These are phyloP conservation scores for Urechis unicinctus DNA, from an alignment of 2,888 invertebrate genomes.

Conservation along the genomic window DNA sequence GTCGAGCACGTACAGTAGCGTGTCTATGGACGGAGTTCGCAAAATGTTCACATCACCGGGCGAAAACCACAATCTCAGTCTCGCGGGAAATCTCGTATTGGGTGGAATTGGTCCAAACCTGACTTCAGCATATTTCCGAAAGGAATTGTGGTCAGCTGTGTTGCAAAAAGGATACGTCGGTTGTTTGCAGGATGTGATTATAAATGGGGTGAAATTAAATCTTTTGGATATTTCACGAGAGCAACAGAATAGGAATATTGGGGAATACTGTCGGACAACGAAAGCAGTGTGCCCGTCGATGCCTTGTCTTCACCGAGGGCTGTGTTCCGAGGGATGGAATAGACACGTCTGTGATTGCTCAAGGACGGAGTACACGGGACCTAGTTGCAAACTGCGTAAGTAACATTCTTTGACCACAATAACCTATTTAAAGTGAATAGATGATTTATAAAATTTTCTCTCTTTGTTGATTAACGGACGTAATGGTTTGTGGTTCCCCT, in stretches of 20 bases:
- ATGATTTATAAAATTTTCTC: no score
- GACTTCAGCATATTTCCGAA: no score
- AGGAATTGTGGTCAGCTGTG: slow-evolving; percentile 63
- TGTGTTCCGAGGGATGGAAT: slow-evolving; percentile 92
- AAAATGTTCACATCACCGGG: no score
- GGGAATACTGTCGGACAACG: slow-evolving; percentile 75
- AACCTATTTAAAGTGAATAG: neutral
- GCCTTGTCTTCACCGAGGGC: slow-evolving; percentile 83
- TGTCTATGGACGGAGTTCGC: no score
- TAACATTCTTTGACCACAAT: neutral
- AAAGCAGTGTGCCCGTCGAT: slow-evolving; percentile 58
- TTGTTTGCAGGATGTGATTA: slow-evolving; percentile 79
- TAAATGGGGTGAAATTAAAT: slow-evolving; percentile 83
- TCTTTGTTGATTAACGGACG: no score
- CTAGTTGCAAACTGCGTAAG: slow-evolving; percentile 80
- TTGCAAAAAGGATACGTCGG: slow-evolving; percentile 88
- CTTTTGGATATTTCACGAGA: slow-evolving; percentile 80
- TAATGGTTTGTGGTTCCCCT: no score
- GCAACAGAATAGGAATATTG: slow-evolving; percentile 84
- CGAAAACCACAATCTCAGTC: no score
- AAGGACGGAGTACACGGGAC: slow-evolving; percentile 78
- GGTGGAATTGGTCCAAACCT: no score
- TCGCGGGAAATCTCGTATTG: no score
- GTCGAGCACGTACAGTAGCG: no score
- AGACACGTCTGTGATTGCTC: slow-evolving; percentile 89